Conservation (phyloP, 1,140 invertebrate genomes). For the Hypsibius dujardini region DNA sequence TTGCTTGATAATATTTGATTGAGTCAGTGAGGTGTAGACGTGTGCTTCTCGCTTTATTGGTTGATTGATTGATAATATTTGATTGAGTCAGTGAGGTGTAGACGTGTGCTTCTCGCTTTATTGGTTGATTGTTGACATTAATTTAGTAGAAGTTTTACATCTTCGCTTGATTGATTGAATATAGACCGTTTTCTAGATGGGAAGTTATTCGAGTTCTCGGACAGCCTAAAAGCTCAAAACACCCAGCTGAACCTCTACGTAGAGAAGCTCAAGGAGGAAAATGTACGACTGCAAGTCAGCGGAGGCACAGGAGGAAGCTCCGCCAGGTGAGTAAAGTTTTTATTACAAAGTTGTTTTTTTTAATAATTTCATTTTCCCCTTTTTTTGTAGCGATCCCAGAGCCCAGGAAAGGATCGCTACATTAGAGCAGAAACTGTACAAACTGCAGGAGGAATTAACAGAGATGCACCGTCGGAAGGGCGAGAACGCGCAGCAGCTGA, state of each 20-base stretch:
- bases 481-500: conserved; percentile 78
- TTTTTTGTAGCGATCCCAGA: conserved; percentile 1
- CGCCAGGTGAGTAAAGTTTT: conserved; percentile 10
- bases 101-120: too few relatives aligned
- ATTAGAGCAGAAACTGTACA: conserved; percentile 63
- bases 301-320: conserved; percentile 21
- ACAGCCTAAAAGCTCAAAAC: conserved; percentile 57
- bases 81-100: too few relatives aligned
- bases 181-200: conserved; percentile 44
- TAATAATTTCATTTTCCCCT: not conserved
- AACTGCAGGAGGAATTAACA: conserved; percentile 75
- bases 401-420: conserved; percentile 20
- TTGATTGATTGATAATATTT: too few relatives aligned
- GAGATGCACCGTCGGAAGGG: conserved; percentile 67
- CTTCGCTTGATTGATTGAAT: too few relatives aligned
- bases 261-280: conserved; percentile 54
- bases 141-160: too few relatives aligned
- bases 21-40: too few relatives aligned
- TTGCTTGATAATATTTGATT: too few relatives aligned
- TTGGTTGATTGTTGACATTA: too few relatives aligned
- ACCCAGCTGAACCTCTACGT: conserved; percentile 61
- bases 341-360: not conserved
- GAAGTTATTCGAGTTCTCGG: conserved; percentile 60
- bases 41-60: too few relatives aligned
- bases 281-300: conserved; percentile 25